Evolutionary conservation across 2,113 vertebrate species (phyloP).

Genomic region (Peromyscus californicus): DNA sequence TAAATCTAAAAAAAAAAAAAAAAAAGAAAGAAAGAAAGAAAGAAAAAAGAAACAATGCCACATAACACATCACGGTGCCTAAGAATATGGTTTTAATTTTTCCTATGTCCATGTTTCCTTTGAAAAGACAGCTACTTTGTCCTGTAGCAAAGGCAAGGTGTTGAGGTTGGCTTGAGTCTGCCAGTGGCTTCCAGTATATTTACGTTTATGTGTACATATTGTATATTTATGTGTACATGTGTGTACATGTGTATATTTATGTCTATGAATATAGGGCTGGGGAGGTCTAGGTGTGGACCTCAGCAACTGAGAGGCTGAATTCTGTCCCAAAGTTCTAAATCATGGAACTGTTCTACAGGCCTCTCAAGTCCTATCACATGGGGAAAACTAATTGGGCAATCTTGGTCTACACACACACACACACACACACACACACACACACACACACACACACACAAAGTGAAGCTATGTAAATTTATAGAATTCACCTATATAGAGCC

Average conservation of each 20-base stretch:
- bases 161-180: not conserved
- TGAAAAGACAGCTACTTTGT: not conserved
- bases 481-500: not conserved
- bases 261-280: not conserved
- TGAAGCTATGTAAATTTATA: not conserved
- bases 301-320: not conserved
- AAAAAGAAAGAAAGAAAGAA: no score
- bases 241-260: not conserved
- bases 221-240: not conserved
- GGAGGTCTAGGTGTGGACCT: not conserved
- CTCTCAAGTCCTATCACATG: not conserved
- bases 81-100: not conserved
- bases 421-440: no score
- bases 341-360: not conserved
- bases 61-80: not conserved
- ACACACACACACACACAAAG: no score
- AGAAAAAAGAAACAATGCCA: not conserved
- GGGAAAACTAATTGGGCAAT: not conserved
- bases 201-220: not conserved
- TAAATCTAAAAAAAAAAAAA: no score
- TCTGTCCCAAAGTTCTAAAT: not conserved
- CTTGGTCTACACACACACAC: not conserved
- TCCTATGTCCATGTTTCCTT: conserved; percentile 24
- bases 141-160: not conserved
- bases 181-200: not conserved